Percentiles rank a stretch among this genome's conserved stretches.
Evolutionary conservation across 2,888 invertebrate species (phyloP).

Genomic region (Melipona beecheii): DNA sequence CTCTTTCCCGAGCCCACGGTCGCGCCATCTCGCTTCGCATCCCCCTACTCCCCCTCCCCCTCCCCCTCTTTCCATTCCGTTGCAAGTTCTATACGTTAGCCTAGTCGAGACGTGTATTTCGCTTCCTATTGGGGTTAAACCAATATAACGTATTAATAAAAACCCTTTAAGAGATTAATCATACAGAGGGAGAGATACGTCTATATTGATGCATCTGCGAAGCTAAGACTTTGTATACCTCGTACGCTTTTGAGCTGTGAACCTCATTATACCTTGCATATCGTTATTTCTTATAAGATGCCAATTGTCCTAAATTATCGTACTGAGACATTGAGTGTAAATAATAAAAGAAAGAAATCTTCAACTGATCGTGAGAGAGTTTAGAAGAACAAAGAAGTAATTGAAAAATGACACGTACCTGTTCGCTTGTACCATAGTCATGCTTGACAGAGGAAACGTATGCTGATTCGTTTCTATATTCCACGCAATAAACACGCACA

Average conservation of each 20-base stretch:
- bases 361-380: background rate
- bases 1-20: background rate
- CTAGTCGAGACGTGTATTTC: background rate
- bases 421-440: background rate
- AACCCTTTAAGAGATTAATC: background rate
- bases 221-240: too few relatives aligned
- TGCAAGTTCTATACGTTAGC: conserved; percentile 23
- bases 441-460: background rate
- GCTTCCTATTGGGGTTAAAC: background rate
- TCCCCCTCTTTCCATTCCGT: background rate
- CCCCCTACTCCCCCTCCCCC: too few relatives aligned
- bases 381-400: conserved; percentile 17
- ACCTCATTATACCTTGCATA: too few relatives aligned
- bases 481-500: background rate
- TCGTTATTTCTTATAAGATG: too few relatives aligned
- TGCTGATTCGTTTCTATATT: background rate
- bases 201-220: background rate
- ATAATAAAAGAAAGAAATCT: too few relatives aligned
- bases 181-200: background rate
- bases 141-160: background rate
- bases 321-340: background rate
- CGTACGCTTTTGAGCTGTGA: too few relatives aligned
- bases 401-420: conserved; percentile 6
- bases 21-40: background rate
- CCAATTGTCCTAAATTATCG: background rate